phyloP scores from a whole-genome alignment of 2,797 vertebrate species.

The Champsocephalus gunnari region DNA sequence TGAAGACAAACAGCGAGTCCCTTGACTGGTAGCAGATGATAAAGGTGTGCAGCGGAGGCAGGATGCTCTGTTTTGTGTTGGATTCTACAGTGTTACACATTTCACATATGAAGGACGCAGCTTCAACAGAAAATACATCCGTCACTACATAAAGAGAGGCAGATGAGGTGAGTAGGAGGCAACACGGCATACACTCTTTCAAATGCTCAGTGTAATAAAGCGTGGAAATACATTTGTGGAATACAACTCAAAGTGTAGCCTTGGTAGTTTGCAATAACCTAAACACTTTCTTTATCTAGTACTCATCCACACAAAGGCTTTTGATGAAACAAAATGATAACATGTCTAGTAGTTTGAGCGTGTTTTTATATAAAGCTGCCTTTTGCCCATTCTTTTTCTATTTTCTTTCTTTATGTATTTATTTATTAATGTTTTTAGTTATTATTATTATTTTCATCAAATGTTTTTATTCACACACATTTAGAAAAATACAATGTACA shows the following conservation, averaged over 20 bases:
- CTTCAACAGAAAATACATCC: not conserved
- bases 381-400: too few species aligned
- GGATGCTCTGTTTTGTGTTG: not conserved
- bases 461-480: too few species aligned
- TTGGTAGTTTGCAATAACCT: not conserved
- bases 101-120: not conserved
- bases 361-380: too few species aligned
- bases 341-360: not conserved
- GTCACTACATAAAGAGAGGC: not conserved
- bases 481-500: too few species aligned
- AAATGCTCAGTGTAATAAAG: too few species aligned
- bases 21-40: constrained; percentile 7
- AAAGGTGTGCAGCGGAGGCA: constrained; percentile 2
- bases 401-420: too few species aligned
- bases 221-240: too few species aligned
- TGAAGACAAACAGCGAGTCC: constrained; percentile 7
- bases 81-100: not conserved
- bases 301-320: not conserved
- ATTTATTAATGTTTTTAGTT: too few species aligned
- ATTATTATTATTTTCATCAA: too few species aligned
- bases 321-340: constrained; percentile 2
- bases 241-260: not conserved
- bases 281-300: not conserved
- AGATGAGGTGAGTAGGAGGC: not conserved
- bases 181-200: not conserved